phyloP scores from a whole-genome alignment of 2,888 invertebrate genomes.

The Lysandra bellargus region DNA sequence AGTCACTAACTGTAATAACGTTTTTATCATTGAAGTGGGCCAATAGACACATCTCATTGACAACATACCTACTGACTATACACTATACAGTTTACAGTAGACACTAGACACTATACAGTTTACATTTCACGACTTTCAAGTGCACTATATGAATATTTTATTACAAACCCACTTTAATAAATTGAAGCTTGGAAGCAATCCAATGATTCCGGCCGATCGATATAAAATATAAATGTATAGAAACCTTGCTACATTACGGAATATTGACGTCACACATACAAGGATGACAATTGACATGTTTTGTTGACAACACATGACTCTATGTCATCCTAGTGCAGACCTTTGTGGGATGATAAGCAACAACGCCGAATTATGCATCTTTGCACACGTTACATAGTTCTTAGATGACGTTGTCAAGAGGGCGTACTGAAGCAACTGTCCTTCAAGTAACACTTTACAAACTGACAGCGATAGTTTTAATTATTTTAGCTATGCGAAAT shows the following conservation, averaged over 20 bases:
- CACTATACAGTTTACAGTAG: no score
- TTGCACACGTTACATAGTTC: no score
- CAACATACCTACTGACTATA: neutral
- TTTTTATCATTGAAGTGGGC: neutral
- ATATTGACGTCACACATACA: neutral
- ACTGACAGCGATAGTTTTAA: no score
- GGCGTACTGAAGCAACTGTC: no score
- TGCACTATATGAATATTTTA: neutral
- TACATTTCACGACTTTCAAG: neutral
- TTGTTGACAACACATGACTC: no score
- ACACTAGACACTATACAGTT: no score
- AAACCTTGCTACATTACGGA: neutral
- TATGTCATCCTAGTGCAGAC: no score
- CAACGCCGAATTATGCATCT: no score
- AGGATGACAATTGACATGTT: neutral
- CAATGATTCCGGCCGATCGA: neutral
- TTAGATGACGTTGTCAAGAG: no score
- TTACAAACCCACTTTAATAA: slow-evolving; percentile 3
- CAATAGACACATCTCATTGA: slow-evolving; percentile 10
- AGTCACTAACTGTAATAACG: slow-evolving; percentile 13
- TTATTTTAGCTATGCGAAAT: no score
- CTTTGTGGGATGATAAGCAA: no score
- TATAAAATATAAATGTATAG: slow-evolving; percentile 9
- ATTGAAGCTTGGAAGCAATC: slow-evolving; percentile 4
- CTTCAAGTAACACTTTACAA: no score